Conservation (phyloP, 1,140 invertebrate genomes). For the Glossosoma conforme region DNA sequence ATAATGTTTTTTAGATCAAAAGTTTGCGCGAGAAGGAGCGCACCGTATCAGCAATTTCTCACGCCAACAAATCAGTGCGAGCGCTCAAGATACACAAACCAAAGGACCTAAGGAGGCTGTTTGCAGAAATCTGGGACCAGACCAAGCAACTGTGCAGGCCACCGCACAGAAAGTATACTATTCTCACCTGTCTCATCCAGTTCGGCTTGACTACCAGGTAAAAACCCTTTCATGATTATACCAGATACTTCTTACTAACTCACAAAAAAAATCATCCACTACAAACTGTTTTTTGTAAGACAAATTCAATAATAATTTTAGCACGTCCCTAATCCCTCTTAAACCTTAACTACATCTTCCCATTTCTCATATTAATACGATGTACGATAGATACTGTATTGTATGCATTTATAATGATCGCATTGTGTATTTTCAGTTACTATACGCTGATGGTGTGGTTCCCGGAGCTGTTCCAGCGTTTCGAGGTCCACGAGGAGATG, state of each 20-base stretch:
- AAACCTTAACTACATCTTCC: background rate
- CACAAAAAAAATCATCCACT: background rate
- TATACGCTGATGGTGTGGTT: constrained; percentile 83
- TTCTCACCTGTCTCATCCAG: constrained; percentile 68
- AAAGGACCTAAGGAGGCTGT: constrained; percentile 60
- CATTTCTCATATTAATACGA: background rate
- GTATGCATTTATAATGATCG: background rate
- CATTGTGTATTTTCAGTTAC: constrained; percentile 52
- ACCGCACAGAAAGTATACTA: constrained; percentile 64
- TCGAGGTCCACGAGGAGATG: constrained; percentile 61
- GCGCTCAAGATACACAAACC: constrained; percentile 59
- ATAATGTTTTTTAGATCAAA: constrained; percentile 54
- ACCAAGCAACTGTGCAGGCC: constrained; percentile 63
- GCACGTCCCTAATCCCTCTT: background rate
- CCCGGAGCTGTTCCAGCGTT: constrained; percentile 72
- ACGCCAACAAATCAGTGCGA: constrained; percentile 53
- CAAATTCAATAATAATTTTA: constrained; percentile 1
- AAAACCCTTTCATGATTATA: constrained; percentile 8
- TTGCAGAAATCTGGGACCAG: constrained; percentile 61
- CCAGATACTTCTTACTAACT: background rate
- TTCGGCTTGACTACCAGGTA: constrained; percentile 68
- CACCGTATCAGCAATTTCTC: constrained; percentile 56
- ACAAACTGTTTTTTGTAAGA: background rate
- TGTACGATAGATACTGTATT: background rate
- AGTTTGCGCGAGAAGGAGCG: constrained; percentile 62